These are phyloP conservation scores for Cetonia aurata DNA, from an alignment of 2,888 invertebrate genomes.

Conservation along the genomic window DNA sequence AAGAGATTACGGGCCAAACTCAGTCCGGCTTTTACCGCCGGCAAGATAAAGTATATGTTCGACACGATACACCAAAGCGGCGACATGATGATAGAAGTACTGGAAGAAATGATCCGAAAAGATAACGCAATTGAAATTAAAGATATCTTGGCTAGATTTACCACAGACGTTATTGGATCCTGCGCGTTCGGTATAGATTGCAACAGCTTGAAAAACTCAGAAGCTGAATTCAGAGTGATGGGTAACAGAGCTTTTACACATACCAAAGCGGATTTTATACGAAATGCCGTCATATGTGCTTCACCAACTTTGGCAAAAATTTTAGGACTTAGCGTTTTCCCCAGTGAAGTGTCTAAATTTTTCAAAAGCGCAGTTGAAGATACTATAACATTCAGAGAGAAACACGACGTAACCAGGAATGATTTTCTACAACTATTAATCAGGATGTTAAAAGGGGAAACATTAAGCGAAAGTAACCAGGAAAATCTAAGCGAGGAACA, in stretches of 20 bases:
- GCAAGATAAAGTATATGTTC: conserved; percentile 75
- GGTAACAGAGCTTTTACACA: conserved; percentile 52
- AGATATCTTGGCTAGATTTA: conserved; percentile 70
- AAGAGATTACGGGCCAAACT: conserved; percentile 71
- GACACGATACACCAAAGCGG: conserved; percentile 70
- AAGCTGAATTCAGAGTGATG: conserved; percentile 66
- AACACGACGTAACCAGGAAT: conserved; percentile 64
- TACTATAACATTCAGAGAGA: conserved; percentile 65
- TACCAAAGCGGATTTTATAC: conserved; percentile 48
- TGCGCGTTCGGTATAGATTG: conserved; percentile 72
- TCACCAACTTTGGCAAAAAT: conserved; percentile 54
- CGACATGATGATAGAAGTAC: conserved; percentile 66
- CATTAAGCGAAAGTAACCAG: conserved; percentile 45
- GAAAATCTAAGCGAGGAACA: conserved; percentile 35
- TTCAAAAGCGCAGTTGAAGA: conserved; percentile 62
- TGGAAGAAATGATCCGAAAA: conserved; percentile 40
- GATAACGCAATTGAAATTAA: conserved; percentile 55
- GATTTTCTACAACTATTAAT: conserved; percentile 70
- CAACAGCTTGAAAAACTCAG: conserved; percentile 68
- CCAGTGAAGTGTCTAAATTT: conserved; percentile 50
- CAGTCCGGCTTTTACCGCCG: conserved; percentile 74
- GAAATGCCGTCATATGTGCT: conserved; percentile 51
- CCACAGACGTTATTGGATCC: conserved; percentile 72
- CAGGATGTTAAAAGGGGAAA: conserved; percentile 65
- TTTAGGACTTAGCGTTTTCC: conserved; percentile 50